Evolutionary conservation across 2,797 vertebrate species (phyloP), one percentile per base, ranked within the genome.

Genomic region (Tragelaphus oryx): DNA sequence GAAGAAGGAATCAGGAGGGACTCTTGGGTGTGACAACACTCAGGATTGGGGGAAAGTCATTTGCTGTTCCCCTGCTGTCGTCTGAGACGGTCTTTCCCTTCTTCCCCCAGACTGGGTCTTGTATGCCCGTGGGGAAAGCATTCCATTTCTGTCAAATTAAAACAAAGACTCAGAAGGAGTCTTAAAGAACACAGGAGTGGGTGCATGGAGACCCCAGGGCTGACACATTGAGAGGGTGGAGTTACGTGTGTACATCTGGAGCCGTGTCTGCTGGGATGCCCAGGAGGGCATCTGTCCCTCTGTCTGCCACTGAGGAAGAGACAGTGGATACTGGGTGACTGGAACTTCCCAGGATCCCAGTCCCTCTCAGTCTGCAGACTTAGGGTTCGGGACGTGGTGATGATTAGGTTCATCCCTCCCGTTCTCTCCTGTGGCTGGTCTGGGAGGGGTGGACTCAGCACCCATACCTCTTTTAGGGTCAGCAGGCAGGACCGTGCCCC

Each of bases 21-120:
- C 0, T 12, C 14, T 1, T 8, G 44, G 11, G 1, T 20, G 59
- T 17, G 54, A 6, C n/a, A 20, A 5, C 0, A 12, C 0, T 0
- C 7, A 24, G 60, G 7, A 6, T 4, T 2, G 1, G 1, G n/a
- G 30, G 30, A 50, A 20, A 18, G 24, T 5, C 1, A 41, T n/a
- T 16, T 1, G 8, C 37, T 62, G 11, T 8, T 18, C 11, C 65
- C 44, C 24, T 9, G 65, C 30, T 20, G 22, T 1, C 41, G 1
- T 8, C 26, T 2, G 8, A 16, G 54, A 3, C 0, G 13, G 3
- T 12, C 48, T 68, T 26, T 9, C 16, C 46, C 30, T 54, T 33
- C n/a, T 12, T 22, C 2, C 28, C 28, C 3, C 22, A 44, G 18
- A 24, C 3, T 3, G 37, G 62, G 82, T n/a, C 55, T 41, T 3